These are phyloP conservation scores for Alosa alosa DNA, from an alignment of 2,113 vertebrate genomes.

Conservation along the genomic window DNA sequence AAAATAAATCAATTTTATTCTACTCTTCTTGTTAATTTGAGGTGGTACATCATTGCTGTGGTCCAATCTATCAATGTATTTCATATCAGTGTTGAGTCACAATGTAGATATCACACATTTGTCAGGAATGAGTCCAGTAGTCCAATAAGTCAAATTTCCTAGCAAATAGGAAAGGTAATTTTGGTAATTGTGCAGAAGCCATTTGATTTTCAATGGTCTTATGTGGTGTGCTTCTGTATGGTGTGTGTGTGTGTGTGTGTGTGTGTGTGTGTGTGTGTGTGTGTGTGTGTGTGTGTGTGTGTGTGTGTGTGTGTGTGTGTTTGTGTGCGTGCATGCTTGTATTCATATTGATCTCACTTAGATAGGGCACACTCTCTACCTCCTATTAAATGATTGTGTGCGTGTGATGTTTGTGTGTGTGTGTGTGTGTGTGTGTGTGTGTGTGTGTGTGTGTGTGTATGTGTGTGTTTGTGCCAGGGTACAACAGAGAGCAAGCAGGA, in stretches of 20 bases:
- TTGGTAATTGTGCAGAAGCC: background rate
- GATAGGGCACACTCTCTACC: background rate
- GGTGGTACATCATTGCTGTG: background rate
- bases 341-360: slow-evolving; percentile 5
- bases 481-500: background rate
- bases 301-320: slow-evolving; percentile 43
- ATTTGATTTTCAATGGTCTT: background rate
- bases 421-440: slow-evolving; percentile 30
- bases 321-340: background rate
- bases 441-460: background rate
- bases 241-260: no score
- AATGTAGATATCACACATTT: background rate
- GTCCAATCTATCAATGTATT: background rate
- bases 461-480: slow-evolving; percentile 16
- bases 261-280: no score
- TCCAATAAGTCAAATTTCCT: no score
- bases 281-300: background rate
- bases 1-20: background rate
- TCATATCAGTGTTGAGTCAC: background rate
- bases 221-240: background rate
- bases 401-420: slow-evolving; percentile 18
- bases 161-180: background rate
- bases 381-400: background rate
- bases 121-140: background rate
- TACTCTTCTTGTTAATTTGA: background rate